Evolutionary conservation across 2,888 invertebrate genomes (phyloP).

Genomic region (Drosophila ustulata): DNA sequence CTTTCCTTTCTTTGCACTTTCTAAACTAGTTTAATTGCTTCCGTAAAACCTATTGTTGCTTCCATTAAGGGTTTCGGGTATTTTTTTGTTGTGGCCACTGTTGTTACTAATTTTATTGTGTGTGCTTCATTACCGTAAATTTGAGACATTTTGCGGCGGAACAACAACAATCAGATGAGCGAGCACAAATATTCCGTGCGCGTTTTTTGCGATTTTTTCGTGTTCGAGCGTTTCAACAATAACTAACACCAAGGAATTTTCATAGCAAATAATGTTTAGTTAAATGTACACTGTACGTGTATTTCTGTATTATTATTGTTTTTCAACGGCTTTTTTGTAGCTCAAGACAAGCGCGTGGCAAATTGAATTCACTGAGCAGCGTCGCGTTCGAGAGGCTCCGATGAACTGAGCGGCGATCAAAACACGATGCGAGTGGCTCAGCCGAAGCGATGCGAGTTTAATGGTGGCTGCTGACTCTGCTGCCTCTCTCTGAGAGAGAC

Average conservation of each 20-base stretch:
- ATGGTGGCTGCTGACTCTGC: constrained; percentile 19
- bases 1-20: constrained; percentile 9
- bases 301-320: constrained; percentile 12
- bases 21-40: constrained; percentile 25
- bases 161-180: constrained; percentile 6
- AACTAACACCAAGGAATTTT: constrained; percentile 26
- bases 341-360: constrained; percentile 38
- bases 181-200: constrained; percentile 15
- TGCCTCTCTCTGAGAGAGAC: constrained; percentile 1
- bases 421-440: constrained; percentile 49
- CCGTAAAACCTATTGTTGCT: constrained; percentile 12
- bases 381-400: constrained; percentile 73
- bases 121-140: constrained; percentile 44
- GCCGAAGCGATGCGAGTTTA: constrained; percentile 45
- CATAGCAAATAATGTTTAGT: neutral
- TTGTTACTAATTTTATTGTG: constrained; percentile 15
- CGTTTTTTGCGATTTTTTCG: constrained; percentile 14
- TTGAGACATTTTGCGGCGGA: constrained; percentile 27
- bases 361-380: constrained; percentile 56
- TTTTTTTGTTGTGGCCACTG: neutral
- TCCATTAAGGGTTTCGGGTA: constrained; percentile 10
- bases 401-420: constrained; percentile 78
- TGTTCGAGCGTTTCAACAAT: constrained; percentile 15
- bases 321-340: constrained; percentile 7
- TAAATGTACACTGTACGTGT: neutral